Percentiles rank a stretch among this genome's conserved stretches.
Evolutionary conservation across 2,888 invertebrate genomes (phyloP).

Genomic region (Drosophila kuntzei): DNA sequence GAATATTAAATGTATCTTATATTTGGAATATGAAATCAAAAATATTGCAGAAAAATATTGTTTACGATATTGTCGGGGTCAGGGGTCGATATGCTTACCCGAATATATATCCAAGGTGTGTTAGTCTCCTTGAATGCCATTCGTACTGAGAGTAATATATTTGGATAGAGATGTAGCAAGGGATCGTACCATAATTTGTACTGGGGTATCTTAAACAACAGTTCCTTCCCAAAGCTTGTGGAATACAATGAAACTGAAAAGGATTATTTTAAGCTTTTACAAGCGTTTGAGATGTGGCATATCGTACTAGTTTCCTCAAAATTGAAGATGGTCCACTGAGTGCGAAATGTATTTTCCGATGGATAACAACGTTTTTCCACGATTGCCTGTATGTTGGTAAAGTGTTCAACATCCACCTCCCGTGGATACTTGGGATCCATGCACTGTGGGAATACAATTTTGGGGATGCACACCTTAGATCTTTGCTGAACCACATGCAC

Average conservation of each 20-base stretch:
- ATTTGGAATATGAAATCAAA: too few species aligned
- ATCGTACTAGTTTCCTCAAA: slow-evolving; percentile 20
- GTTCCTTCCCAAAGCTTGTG: background rate
- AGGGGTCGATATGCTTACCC: slow-evolving; percentile 22
- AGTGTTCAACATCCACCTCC: slow-evolving; percentile 5
- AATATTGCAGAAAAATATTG: too few species aligned
- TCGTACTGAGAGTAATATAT: slow-evolving; percentile 24
- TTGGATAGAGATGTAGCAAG: slow-evolving; percentile 12
- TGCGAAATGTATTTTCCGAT: background rate
- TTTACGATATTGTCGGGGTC: background rate
- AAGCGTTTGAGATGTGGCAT: background rate
- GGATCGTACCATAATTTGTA: slow-evolving; percentile 22
- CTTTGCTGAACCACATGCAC: slow-evolving; percentile 18
- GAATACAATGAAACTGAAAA: slow-evolving; percentile 14
- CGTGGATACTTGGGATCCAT: background rate
- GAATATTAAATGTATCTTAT: too few species aligned
- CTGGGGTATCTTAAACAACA: slow-evolving; percentile 39
- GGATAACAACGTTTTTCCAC: slow-evolving; percentile 12
- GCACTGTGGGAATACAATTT: slow-evolving; percentile 17
- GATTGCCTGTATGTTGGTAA: slow-evolving; percentile 43
- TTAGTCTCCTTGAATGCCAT: slow-evolving; percentile 12
- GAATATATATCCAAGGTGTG: background rate
- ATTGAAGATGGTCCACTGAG: slow-evolving; percentile 25
- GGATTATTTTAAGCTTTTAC: background rate
- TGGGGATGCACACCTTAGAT: background rate